A percentile compares a stretch with the other conserved stretches of the same genome.
Evolutionary conservation across 1,140 invertebrate genomes (phyloP).

Genomic region (Drosophila nikananu): DNA sequence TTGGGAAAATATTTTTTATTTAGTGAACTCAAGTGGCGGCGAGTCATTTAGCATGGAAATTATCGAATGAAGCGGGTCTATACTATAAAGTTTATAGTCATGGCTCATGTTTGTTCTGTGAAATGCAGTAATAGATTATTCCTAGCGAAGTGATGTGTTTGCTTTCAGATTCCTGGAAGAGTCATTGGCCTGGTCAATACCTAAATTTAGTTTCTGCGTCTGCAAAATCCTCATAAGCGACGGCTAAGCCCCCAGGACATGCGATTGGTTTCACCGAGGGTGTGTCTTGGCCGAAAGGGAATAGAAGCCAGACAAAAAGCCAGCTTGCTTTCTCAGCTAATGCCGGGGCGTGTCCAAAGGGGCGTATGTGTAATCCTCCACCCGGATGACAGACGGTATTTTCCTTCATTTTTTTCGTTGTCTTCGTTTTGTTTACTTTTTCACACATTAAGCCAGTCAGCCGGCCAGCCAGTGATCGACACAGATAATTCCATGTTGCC

Average conservation of each 20-base stretch:
- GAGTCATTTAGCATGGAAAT: constrained; percentile 45
- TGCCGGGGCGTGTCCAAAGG: constrained; percentile 53
- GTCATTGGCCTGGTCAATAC: constrained; percentile 27
- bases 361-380: constrained; percentile 79
- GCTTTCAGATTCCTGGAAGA: constrained; percentile 10
- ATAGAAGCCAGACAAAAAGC: constrained; percentile 26
- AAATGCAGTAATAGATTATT: constrained; percentile 26
- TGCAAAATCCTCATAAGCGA: constrained; percentile 3
- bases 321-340: constrained; percentile 27
- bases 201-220: constrained; percentile 22
- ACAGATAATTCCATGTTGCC: constrained; percentile 81
- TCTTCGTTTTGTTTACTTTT: constrained; percentile 29
- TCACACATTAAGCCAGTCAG: constrained; percentile 77
- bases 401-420: neutral
- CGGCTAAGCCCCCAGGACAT: constrained; percentile 19
- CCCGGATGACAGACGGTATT: constrained; percentile 69
- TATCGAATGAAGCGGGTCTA: constrained; percentile 2
- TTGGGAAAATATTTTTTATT: constrained; percentile 23
- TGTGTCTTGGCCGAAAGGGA: constrained; percentile 44
- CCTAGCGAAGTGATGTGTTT: constrained; percentile 6
- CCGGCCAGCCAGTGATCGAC: constrained; percentile 61
- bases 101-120: constrained; percentile 2
- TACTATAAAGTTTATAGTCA: neutral
- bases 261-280: constrained; percentile 20
- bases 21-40: constrained; percentile 17